phyloP scores from a whole-genome alignment of 2,888 invertebrate species.

The Teleiodes luculella region DNA sequence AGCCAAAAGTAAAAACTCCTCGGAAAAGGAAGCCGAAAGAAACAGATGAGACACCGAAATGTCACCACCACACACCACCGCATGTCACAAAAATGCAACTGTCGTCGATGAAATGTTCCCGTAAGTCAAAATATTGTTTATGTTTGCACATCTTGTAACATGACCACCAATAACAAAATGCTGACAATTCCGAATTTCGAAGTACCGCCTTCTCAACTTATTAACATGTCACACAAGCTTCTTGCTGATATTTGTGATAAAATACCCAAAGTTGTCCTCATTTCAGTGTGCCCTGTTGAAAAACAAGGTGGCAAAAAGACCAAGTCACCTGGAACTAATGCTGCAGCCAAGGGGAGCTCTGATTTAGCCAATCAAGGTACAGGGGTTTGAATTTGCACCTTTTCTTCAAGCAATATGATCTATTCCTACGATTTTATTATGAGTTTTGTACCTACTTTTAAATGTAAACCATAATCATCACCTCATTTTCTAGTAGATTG shows the following conservation, averaged over 20 bases:
- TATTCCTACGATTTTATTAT: too few relatives aligned
- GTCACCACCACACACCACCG: conserved; percentile 33
- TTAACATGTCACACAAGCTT: neutral
- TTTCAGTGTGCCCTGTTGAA: neutral
- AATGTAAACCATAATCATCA: too few relatives aligned
- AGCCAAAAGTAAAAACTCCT: conserved; percentile 18
- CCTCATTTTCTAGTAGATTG: too few relatives aligned
- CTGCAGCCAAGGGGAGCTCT: conserved; percentile 25
- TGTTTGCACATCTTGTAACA: neutral
- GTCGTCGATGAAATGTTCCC: conserved; percentile 20
- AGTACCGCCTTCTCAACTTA: neutral
- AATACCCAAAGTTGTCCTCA: neutral
- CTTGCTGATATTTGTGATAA: neutral
- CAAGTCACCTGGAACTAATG: neutral
- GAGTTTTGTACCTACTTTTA: too few relatives aligned
- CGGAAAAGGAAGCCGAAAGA: conserved; percentile 18
- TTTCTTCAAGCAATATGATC: too few relatives aligned
- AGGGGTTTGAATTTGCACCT: neutral
- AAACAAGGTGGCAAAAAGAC: neutral
- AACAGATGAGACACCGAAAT: conserved; percentile 30
- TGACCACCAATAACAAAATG: neutral
- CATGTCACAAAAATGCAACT: conserved; percentile 35
- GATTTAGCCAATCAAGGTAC: conserved; percentile 49
- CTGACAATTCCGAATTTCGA: neutral
- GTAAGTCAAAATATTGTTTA: conserved; percentile 2